Base-by-base conservation (phyloP, 2,888 invertebrate species). In the Chorisops tibialis region DNA sequence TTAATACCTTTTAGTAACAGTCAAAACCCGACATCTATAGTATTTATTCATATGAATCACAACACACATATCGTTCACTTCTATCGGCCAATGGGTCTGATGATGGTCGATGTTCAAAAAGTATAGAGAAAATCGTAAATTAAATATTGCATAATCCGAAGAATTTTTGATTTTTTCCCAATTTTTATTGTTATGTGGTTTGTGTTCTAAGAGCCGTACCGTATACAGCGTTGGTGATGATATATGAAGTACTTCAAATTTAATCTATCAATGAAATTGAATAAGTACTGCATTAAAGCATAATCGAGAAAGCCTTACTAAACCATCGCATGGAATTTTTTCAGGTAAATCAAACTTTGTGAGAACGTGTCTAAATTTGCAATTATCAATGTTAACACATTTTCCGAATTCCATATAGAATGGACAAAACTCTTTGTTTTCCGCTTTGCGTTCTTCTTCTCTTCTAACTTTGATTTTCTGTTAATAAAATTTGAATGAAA, bases 351-450 rank as follows among this genome's bases (percentile, higher is more conserved):
- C 82, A 19, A 78, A 77, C 5, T 81, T 74, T 62, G 82, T 77
- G 11, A 89, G 74, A 4, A 84, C 76, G 73, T 92, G 91, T 30
- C 91, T 81, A 51, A 81, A 79, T 16, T 73, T 67, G 68, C 90
- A 90, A 45, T 79, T 76, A 70, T 79, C 78, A 51, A 75, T 74
- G 65, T 83, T 80, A 2, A 79, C 78, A 71, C 91, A 91, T 59
- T 79, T 77, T 4, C 91, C 90, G 67, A 87, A 83, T 24, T 84
- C 78, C 63, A 88, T 81, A 3, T 89, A 69, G 61, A 78, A 81
- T 16, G 81, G 77, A 70, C 91, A 74, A 51, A 73, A 66, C 0
- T 63, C 48, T 1, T 66, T 50, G 21, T 67, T 68, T 9, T 69
- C 65, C 1, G 47, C 16, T 4, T 69, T 69, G 9, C 69, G 66